phyloP scores from a whole-genome alignment of 1,140 invertebrate genomes.

The Cydia strobilella region DNA sequence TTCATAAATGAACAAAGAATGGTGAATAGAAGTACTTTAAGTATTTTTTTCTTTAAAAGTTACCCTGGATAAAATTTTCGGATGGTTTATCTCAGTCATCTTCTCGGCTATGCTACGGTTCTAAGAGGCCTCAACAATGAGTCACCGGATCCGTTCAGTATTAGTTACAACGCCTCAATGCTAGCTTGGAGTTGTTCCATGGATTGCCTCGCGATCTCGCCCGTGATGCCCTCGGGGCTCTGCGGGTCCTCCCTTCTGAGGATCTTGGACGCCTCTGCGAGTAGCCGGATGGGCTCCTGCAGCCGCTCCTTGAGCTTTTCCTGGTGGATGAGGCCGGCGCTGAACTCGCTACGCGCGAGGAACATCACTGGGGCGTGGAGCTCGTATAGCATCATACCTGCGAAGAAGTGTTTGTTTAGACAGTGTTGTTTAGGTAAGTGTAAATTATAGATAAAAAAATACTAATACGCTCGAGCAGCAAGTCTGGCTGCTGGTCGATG shows the following conservation, averaged over 20 bases:
- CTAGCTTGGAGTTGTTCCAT: slow-evolving; percentile 83
- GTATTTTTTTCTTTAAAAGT: not conserved
- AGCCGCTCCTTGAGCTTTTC: slow-evolving; percentile 83
- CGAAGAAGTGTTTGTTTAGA: not conserved
- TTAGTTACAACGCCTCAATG: slow-evolving; percentile 75
- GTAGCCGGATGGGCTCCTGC: slow-evolving; percentile 81
- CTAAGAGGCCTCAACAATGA: no score
- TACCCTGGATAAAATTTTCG: no score
- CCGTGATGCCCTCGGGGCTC: slow-evolving; percentile 86
- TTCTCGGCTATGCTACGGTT: no score
- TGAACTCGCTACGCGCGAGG: slow-evolving; percentile 84
- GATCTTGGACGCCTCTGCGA: slow-evolving; percentile 83
- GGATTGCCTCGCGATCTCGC: slow-evolving; percentile 81
- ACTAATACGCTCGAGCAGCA: no score
- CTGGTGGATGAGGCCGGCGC: slow-evolving; percentile 81
- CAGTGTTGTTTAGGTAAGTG: not conserved
- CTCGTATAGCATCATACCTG: slow-evolving; percentile 88
- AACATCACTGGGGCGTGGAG: slow-evolving; percentile 88
- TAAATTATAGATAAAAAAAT: no score
- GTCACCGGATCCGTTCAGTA: not conserved
- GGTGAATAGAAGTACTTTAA: not conserved
- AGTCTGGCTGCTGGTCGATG: no score
- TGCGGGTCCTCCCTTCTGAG: slow-evolving; percentile 84
- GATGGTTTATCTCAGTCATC: no score
- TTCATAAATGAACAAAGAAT: not conserved